Evolutionary conservation across 2,888 invertebrate genomes (phyloP), one percentile per base, ranked within the genome.

Genomic region (Pocota personata): DNA sequence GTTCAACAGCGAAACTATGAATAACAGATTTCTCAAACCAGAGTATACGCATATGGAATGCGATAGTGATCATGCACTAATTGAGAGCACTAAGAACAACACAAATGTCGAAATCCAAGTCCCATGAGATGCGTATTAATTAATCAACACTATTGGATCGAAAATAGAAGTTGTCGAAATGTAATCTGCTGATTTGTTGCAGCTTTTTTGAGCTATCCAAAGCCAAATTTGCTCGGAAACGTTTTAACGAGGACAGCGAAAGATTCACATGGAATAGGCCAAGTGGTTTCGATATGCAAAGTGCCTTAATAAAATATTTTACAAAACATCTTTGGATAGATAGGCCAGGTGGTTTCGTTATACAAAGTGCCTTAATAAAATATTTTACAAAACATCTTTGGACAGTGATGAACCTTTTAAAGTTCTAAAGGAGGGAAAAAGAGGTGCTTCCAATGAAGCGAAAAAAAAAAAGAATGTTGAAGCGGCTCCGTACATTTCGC

Each of bases 331-430:
- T n/a, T n/a, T n/a, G n/a, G n/a, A n/a, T n/a, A n/a, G n/a, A 30
- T 35, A 43, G 43, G 69, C 60, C 21, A 58, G 69, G 19, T 82
- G 75, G 82, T 57, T 69, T 16, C 75, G 77, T 55, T 78, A 67
- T 40, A 73, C 73, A 30, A 73, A 77, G 72, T 40, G 64, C 24
- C 35, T 48, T 60, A 67, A 58, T 66, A 32, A 50, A 32, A 48
- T 80, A 40, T 60, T 27, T 6, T 60, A 60, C 60, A 75, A 84
- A 71, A 75, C 58, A 19, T 84, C 69, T 32, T 66, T 79, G 46
- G 79, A 75, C 48, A 62, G 40, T 57, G 57, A 79, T 50, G 84
- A 84, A 52, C 79, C 84, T 48, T 84, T 79, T 69, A 69, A 75
- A 57, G 30, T 35, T 73, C 75, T 66, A 10, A 66, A 48, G 52